phyloP scores from a whole-genome alignment of 2,888 invertebrate genomes.

The Eupsilia transversa region DNA sequence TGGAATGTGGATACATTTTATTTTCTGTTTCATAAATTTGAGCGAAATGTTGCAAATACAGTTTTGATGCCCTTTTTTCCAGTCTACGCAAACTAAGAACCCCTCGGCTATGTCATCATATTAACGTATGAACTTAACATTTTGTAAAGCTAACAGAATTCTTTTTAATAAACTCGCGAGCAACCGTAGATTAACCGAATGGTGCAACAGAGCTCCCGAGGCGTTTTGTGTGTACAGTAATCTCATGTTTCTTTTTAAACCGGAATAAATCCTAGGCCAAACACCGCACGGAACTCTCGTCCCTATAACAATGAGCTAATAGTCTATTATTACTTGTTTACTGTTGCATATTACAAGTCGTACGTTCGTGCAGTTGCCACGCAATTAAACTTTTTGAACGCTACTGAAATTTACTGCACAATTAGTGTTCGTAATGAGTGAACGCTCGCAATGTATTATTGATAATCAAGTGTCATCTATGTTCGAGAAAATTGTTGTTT shows the following conservation, averaged over 20 bases:
- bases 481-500: conserved; percentile 50
- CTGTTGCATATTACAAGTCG: conserved; percentile 35
- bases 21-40: conserved; percentile 1
- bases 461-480: conserved; percentile 51
- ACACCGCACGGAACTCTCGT: conserved; percentile 30
- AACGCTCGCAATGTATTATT: conserved; percentile 50
- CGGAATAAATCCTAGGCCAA: conserved; percentile 48
- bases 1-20: conserved; percentile 10
- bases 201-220: conserved; percentile 47
- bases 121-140: conserved; percentile 11
- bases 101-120: background rate
- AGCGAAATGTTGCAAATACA: background rate
- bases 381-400: conserved; percentile 60
- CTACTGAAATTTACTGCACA: conserved; percentile 64
- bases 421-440: conserved; percentile 56
- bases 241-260: conserved; percentile 57
- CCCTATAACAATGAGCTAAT: conserved; percentile 39
- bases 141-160: conserved; percentile 26
- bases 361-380: conserved; percentile 59
- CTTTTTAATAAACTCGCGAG: conserved; percentile 29
- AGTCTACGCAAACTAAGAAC: background rate
- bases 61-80: conserved; percentile 8
- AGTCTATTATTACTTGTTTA: conserved; percentile 45
- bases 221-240: conserved; percentile 54
- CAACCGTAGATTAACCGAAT: conserved; percentile 45